Evolutionary conservation across 2,113 vertebrate species (phyloP), one percentile per base, ranked within the genome.

Genomic region (Elanus axillaris): DNA sequence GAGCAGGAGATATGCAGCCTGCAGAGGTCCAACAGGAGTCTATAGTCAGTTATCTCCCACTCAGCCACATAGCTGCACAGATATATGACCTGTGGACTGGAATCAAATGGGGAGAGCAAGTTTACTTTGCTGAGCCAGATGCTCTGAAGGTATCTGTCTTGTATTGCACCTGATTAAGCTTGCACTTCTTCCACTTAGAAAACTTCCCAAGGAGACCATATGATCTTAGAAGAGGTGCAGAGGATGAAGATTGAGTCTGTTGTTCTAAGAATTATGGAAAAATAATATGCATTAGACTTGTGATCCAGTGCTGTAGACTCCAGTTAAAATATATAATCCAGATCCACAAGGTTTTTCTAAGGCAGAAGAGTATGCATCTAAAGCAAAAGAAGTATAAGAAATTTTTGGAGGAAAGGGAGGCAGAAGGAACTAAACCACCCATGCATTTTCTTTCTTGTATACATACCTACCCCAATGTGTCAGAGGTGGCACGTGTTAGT

Each of bases 21-120:
- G 98, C 98, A 1, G 98, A 99, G 64, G 96, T 98, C n/a, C 98
- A 97, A 4, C 99, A 99, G 94, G 99, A 99, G 85, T 97, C 97
- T 7, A 97, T 99, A 21, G 98, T 99, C 92, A 99, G 99, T 94
- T 99, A 99, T 92, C 97, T 99, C 59, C 99, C 99, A 3, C 98
- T 99, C 84, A 99, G 99, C 96, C 99, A 99, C 76, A 98, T 99
- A 22, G 99, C 99, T 4, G 99, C 98, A 5, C 99, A 99, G 97
- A 99, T 99, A 23, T 99, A 98, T 26, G 99, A 99, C 96, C 95
- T 99, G 73, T 99, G 99, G 99, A 98, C 98, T 1, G 98, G 98
- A 42, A 99, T 99, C 95, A 98, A 99, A 86, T 99, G 98, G 98
- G 99, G 99, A 56, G 98, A 98, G 62, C 98, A 98, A 89, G 98